Base-by-base conservation (phyloP, 1,140 invertebrate species). In the Aphelenchoides besseyi region DNA sequence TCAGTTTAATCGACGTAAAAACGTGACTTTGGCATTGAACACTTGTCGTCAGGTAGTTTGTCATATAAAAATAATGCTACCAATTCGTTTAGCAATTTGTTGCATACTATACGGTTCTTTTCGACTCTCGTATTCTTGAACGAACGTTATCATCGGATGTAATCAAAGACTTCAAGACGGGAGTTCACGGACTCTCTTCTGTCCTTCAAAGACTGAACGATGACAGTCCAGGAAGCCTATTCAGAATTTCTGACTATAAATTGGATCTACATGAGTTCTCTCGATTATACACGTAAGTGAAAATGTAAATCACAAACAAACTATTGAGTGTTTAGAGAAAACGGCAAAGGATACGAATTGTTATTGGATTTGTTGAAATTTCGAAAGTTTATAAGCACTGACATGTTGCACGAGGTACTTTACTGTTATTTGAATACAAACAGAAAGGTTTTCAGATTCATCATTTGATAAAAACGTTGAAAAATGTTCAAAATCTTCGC, bases 371-470 rank as follows among this genome's bases (percentile, higher is more conserved):
- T 71, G 16, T 59, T 71, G 9, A 67, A 55, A 29, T 69, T 69
- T 18, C 32, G 70, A 32, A 71, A 71, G 35, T 71, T 67, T 28
- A 71, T 71, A 36, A 63, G 69, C 16, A 53, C 64, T 36, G 70
- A 68, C 8, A 66, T 70, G 12, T 23, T 35, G n/a, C 29, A 63
- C 9, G 57, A 69, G 26, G 67, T 69, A 18, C 1, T 1, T 64
- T 64, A 1, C 5, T 9, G 0, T 3, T 18, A 23, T 18, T 30
- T 41, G 1, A 12, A 1, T 0, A 8, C 5, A 37, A 16, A 18
- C 16, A 48, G 0, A 16, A 41, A 18, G 18, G 2, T 18, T 52
- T 67, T 23, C 32, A 70, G 69, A 70, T 70, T 28, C n/a, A 67
- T 52, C 23, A 28, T 12, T 53, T 70, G 1, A 23, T 55, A 2